These are phyloP conservation scores for Danio rerio DNA, from an alignment of 2,113 vertebrate species.

Conservation along the genomic window GRCz12tu NC_133180.1:33156001-33156500, in stretches of 20 bases:
- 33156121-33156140: constrained; percentile 42
- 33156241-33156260: constrained; percentile 37
- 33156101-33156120: constrained; percentile 46
- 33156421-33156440: constrained; percentile 24
- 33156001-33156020: constrained; percentile 51
- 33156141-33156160: constrained; percentile 36
- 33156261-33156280: constrained; percentile 51
- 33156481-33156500: constrained; percentile 5
- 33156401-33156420: constrained; percentile 45
- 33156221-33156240: constrained; percentile 9
- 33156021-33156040: constrained; percentile 43
- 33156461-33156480: constrained; percentile 46
- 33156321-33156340: constrained; percentile 47
- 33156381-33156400: constrained; percentile 18
- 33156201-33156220: constrained; percentile 46
- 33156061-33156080: not conserved
- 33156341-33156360: constrained; percentile 58
- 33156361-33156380: constrained; percentile 23
- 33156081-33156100: constrained; percentile 46
- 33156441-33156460: constrained; percentile 53
- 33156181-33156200: constrained; percentile 68
- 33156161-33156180: constrained; percentile 58
- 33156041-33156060: constrained; percentile 20
- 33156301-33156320: constrained; percentile 41
- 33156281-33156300: constrained; percentile 50